These are phyloP conservation scores for Actias luna DNA, from an alignment of 2,888 invertebrate genomes.

Conservation along the genomic window DNA sequence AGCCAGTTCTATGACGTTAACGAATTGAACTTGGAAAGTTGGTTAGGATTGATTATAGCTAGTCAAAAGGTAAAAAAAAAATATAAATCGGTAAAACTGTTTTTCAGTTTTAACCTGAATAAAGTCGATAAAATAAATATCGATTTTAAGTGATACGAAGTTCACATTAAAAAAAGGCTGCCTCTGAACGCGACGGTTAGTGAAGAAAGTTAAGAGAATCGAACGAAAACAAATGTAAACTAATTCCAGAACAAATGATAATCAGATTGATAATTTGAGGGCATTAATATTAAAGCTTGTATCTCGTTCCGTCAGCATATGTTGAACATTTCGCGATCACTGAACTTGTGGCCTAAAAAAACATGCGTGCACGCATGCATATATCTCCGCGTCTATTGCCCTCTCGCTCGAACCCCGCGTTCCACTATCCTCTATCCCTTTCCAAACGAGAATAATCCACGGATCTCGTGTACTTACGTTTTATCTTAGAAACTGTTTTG, in stretches of 20 bases:
- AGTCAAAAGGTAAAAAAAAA: too few species aligned
- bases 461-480: constrained; percentile 8
- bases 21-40: too few species aligned
- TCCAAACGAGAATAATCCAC: constrained; percentile 15
- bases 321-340: constrained; percentile 43
- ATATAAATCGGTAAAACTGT: too few species aligned
- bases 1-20: too few species aligned
- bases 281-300: constrained; percentile 14
- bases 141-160: too few species aligned
- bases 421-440: neutral
- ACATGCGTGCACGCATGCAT: constrained; percentile 39
- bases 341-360: constrained; percentile 54
- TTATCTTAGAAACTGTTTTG: constrained; percentile 18
- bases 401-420: neutral
- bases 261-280: neutral
- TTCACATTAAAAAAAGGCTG: too few species aligned
- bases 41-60: too few species aligned
- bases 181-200: too few species aligned
- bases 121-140: too few species aligned
- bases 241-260: neutral
- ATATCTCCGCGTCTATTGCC: neutral
- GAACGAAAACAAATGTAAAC: too few species aligned
- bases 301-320: constrained; percentile 22
- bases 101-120: too few species aligned
- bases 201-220: too few species aligned